These are phyloP conservation scores for Athene cunicularia DNA, from an alignment of 2,113 vertebrate species.

Conservation along the genomic window DNA sequence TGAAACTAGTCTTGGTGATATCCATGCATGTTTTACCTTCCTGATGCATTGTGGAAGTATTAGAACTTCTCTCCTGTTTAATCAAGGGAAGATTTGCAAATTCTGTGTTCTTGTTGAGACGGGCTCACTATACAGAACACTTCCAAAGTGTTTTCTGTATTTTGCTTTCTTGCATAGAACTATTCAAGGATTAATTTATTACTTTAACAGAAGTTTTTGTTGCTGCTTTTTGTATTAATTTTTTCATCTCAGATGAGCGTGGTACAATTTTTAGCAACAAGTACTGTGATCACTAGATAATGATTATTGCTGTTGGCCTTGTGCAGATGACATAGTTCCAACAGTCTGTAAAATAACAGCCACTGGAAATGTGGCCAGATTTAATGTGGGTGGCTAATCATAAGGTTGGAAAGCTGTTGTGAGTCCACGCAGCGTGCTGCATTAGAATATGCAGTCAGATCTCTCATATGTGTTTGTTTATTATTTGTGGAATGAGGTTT, in stretches of 20 bases:
- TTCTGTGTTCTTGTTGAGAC: not conserved
- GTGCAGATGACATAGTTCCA: slow-evolving; percentile 21
- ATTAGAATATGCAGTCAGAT: not conserved
- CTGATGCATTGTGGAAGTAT: not conserved
- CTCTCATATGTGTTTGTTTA: slow-evolving; percentile 37
- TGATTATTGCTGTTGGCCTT: not conserved
- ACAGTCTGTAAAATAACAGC: not conserved
- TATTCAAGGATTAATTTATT: not conserved
- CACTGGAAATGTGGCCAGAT: slow-evolving; percentile 21
- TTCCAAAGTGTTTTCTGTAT: not conserved
- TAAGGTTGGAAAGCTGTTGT: slow-evolving; percentile 34
- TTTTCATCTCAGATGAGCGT: not conserved
- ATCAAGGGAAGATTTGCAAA: not conserved
- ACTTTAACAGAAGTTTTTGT: not conserved
- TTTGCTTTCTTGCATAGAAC: not conserved
- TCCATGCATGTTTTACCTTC: not conserved
- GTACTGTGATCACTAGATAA: not conserved
- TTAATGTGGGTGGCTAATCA: slow-evolving; percentile 39
- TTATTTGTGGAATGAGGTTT: slow-evolving; percentile 46
- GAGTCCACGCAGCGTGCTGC: not conserved
- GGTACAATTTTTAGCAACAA: not conserved
- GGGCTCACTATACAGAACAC: not conserved
- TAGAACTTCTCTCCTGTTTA: not conserved
- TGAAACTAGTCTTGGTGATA: not conserved
- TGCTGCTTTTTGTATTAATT: not conserved